Evolutionary conservation across 2,888 invertebrate genomes (phyloP).

Genomic region (Andrena bucephala): DNA sequence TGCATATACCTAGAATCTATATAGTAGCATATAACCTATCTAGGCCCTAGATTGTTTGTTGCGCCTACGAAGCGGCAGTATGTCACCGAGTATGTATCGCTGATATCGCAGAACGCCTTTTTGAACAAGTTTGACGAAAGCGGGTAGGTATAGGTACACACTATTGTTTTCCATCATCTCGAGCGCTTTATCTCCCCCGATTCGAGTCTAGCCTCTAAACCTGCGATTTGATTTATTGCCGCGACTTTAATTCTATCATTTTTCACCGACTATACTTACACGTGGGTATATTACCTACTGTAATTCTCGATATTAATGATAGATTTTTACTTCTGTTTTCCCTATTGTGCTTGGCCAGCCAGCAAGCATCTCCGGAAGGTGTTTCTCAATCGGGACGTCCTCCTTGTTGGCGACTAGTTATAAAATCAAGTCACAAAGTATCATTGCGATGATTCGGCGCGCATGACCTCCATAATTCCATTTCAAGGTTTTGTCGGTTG

Average conservation of each 20-base stretch:
- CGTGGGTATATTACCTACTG: background rate
- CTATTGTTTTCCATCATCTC: conserved; percentile 1
- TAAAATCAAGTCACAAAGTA: conserved; percentile 32
- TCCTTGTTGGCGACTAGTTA: background rate
- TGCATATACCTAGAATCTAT: background rate
- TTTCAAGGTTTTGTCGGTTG: conserved; percentile 26
- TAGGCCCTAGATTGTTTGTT: background rate
- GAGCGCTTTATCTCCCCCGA: background rate
- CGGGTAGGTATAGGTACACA: no score
- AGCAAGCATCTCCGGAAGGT: background rate
- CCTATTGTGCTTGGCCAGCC: background rate
- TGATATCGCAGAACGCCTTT: background rate
- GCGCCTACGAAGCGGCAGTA: background rate
- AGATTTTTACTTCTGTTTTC: no score
- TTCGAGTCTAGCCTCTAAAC: background rate
- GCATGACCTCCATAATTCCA: conserved; percentile 21
- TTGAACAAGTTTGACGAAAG: no score
- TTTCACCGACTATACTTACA: background rate
- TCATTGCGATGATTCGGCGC: conserved; percentile 6
- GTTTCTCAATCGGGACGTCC: background rate
- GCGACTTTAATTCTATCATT: background rate
- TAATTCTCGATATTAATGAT: no score
- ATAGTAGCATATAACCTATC: no score
- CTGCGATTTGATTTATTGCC: background rate
- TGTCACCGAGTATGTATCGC: background rate